Conservation (phyloP, 2,888 invertebrate species). For the Pantelozetes paolii region DNA sequence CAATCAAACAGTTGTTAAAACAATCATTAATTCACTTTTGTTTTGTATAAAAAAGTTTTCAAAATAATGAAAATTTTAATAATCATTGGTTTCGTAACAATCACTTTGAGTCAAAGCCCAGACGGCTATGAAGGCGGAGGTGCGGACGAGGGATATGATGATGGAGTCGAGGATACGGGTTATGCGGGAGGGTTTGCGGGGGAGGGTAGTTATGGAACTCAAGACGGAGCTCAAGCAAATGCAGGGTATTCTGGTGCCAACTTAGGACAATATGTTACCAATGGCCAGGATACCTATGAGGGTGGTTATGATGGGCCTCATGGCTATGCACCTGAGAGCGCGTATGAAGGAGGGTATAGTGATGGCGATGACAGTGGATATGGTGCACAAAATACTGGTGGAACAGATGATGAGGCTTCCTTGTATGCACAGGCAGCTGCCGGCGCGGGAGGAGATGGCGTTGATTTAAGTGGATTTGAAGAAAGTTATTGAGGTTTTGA, state of each 20-base stretch:
- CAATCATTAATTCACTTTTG: neutral
- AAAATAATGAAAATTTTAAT: conserved; percentile 21
- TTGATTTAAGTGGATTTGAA: neutral
- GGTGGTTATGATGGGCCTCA: neutral
- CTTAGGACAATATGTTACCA: neutral
- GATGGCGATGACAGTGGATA: neutral
- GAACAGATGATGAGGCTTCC: neutral
- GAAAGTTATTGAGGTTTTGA: too few species aligned
- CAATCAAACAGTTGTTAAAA: neutral
- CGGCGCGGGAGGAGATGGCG: conserved; percentile 8
- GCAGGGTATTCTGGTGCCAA: neutral
- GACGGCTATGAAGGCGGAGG: conserved; percentile 20
- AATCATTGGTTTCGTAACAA: conserved; percentile 1
- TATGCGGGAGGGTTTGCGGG: conserved; percentile 6
- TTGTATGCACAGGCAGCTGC: conserved; percentile 14
- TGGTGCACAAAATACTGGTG: neutral
- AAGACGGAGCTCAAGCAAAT: neutral
- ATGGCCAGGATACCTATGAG: neutral
- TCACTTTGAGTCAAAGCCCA: neutral
- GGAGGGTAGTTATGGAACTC: neutral
- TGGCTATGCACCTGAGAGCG: neutral
- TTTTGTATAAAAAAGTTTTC: neutral
- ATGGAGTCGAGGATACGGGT: neutral
- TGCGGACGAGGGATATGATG: neutral
- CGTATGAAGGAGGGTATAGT: neutral